A percentile compares a stretch with the other conserved stretches of the same genome.
Evolutionary conservation across 92 coral and sea anemone genomes (phyloP).

Genomic region (Epizoanthus stellaris): DNA sequence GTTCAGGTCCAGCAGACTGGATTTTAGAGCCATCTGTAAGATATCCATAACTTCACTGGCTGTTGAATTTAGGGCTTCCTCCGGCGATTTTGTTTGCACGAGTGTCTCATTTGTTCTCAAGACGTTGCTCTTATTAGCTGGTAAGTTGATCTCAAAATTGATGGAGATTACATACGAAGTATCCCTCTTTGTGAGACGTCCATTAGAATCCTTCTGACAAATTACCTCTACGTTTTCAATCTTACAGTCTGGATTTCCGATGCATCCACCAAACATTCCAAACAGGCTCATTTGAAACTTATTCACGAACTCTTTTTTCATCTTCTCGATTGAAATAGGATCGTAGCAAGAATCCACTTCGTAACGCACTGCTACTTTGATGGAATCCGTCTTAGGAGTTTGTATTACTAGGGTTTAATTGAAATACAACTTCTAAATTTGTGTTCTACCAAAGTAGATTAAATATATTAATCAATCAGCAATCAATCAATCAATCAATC

Average conservation of each 20-base stretch:
- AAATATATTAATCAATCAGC: no score
- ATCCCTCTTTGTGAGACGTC: slow-evolving; percentile 16
- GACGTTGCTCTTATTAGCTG: not conserved
- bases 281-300: slow-evolving; percentile 1
- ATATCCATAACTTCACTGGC: not conserved
- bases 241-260: not conserved
- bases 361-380: slow-evolving; percentile 29
- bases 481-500: no score
- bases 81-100: not conserved
- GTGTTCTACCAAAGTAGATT: no score
- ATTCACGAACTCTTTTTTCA: slow-evolving; percentile 15
- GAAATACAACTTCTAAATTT: no score
- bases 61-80: slow-evolving; percentile 2
- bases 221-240: slow-evolving; percentile 24
- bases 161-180: slow-evolving; percentile 4
- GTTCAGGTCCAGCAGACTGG: slow-evolving; percentile 22
- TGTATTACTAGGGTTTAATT: not conserved
- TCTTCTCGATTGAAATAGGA: not conserved
- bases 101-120: not conserved
- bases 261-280: slow-evolving; percentile 20
- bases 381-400: not conserved
- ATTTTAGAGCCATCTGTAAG: not conserved
- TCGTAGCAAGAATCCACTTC: slow-evolving; percentile 26
- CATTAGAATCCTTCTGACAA: slow-evolving; percentile 6
- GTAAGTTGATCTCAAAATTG: slow-evolving; percentile 28